phyloP scores from a whole-genome alignment of 2,113 vertebrate species.

The Ctenomys sociabilis region DNA sequence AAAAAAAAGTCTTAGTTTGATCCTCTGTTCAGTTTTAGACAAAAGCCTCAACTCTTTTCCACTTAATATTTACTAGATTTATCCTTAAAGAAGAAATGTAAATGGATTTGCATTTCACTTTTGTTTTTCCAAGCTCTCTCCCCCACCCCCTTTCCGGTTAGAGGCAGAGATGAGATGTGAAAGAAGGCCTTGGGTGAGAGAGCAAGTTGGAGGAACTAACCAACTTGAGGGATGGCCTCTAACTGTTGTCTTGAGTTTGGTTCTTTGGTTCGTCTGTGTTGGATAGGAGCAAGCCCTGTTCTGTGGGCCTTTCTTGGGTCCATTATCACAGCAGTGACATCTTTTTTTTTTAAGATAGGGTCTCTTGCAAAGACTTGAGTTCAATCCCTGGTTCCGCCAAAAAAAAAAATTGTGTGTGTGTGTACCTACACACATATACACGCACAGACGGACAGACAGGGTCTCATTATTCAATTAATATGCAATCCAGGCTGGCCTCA shows the following conservation, averaged over 20 bases:
- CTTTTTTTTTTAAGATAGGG: too few species aligned
- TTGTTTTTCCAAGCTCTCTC: background rate
- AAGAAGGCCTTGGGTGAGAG: background rate
- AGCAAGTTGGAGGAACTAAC: background rate
- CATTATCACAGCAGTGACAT: background rate
- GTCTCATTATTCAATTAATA: too few species aligned
- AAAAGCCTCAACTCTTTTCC: slow-evolving; percentile 32
- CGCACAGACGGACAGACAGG: too few species aligned
- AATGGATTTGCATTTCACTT: slow-evolving; percentile 37
- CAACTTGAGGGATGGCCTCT: background rate
- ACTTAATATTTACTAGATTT: slow-evolving; percentile 41
- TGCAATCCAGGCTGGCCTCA: too few species aligned
- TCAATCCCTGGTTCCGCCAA: too few species aligned
- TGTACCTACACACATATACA: too few species aligned
- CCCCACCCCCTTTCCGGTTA: background rate
- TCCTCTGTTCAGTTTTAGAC: slow-evolving; percentile 31
- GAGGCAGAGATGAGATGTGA: background rate
- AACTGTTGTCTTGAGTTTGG: background rate
- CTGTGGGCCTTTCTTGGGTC: background rate
- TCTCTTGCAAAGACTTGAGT: too few species aligned
- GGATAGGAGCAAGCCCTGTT: background rate
- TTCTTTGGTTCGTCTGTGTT: background rate
- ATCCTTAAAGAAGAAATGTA: slow-evolving; percentile 1
- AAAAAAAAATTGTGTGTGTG: too few species aligned
- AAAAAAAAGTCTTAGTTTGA: background rate